A percentile compares a stretch with the other conserved stretches of the same genome.
These are phyloP conservation scores for Orchestes rusci DNA, from an alignment of 2,888 invertebrate species.

Conservation along the genomic window DNA sequence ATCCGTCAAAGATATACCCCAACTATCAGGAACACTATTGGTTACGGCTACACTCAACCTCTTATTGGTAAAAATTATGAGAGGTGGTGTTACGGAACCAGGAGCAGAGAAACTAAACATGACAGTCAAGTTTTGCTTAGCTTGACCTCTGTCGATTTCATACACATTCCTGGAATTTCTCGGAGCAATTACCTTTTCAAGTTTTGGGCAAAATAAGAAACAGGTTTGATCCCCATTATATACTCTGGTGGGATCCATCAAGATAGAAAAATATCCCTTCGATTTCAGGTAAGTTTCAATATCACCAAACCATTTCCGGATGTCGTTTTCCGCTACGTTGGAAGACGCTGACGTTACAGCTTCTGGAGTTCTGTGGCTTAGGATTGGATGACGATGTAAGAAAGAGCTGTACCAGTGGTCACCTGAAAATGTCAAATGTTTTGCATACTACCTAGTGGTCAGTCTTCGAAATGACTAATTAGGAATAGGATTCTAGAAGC, in stretches of 20 bases:
- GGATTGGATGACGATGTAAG: constrained; percentile 4
- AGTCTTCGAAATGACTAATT: too few relatives aligned
- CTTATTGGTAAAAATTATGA: constrained; percentile 19
- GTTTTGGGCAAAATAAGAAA: constrained; percentile 23
- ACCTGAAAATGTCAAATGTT: too few relatives aligned
- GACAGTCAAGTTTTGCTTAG: constrained; percentile 22
- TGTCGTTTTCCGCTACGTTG: constrained; percentile 4
- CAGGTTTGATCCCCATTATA: constrained; percentile 27
- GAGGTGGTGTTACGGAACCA: constrained; percentile 13
- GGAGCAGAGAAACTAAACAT: constrained; percentile 23
- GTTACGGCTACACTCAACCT: constrained; percentile 5
- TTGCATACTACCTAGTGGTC: too few relatives aligned
- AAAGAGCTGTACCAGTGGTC: constrained; percentile 15
- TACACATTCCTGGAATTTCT: constrained; percentile 24
- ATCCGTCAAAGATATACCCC: constrained; percentile 17
- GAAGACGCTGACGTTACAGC: constrained; percentile 6
- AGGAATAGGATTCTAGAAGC: too few relatives aligned
- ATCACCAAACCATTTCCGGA: constrained; percentile 2
- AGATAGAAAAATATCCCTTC: constrained; percentile 10
- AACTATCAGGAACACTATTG: constrained; percentile 10
- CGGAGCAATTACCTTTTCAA: constrained; percentile 22
- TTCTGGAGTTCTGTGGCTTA: constrained; percentile 6
- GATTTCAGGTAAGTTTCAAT: constrained; percentile 1
- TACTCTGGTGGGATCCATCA: constrained; percentile 25
- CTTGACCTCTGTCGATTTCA: constrained; percentile 16